A percentile compares a stretch with the other conserved stretches of the same genome.
phyloP scores from a whole-genome alignment of 2,888 invertebrate genomes.

The Heliconius sara region DNA sequence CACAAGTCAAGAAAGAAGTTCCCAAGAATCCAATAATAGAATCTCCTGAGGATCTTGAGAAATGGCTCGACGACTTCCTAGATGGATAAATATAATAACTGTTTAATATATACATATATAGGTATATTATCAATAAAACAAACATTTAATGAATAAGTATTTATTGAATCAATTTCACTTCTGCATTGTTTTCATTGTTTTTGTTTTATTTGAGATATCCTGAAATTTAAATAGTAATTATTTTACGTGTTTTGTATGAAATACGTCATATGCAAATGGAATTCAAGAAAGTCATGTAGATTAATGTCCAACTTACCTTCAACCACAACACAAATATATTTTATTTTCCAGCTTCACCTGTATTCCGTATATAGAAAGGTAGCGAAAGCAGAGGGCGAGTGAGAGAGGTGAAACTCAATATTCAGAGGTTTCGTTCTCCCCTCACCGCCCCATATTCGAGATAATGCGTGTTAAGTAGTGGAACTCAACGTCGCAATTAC shows the following conservation, averaged over 20 bases:
- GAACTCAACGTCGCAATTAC: too few relatives aligned
- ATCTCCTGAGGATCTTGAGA: slow-evolving; percentile 79
- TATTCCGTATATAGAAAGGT: neutral
- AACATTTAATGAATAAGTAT: slow-evolving; percentile 1
- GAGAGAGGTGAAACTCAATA: too few relatives aligned
- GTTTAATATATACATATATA: slow-evolving; percentile 1
- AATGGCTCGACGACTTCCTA: slow-evolving; percentile 80
- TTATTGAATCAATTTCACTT: neutral
- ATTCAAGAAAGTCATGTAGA: neutral
- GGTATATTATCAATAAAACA: slow-evolving; percentile 16
- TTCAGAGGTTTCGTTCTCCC: too few relatives aligned
- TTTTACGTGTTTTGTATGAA: neutral
- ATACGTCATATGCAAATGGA: neutral
- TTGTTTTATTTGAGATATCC: neutral
- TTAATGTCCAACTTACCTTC: neutral
- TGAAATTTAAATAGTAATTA: neutral
- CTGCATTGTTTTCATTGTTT: neutral
- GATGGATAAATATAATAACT: slow-evolving; percentile 58
- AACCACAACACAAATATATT: neutral
- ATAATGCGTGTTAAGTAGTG: too few relatives aligned
- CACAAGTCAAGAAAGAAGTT: slow-evolving; percentile 28
- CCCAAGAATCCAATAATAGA: slow-evolving; percentile 64
- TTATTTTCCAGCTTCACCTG: neutral
- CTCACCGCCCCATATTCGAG: too few relatives aligned
- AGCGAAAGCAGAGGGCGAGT: too few relatives aligned